These are phyloP conservation scores for Sebastes ruberrimus DNA, from an alignment of 2,797 vertebrate genomes.

Conservation along the genomic window DNA sequence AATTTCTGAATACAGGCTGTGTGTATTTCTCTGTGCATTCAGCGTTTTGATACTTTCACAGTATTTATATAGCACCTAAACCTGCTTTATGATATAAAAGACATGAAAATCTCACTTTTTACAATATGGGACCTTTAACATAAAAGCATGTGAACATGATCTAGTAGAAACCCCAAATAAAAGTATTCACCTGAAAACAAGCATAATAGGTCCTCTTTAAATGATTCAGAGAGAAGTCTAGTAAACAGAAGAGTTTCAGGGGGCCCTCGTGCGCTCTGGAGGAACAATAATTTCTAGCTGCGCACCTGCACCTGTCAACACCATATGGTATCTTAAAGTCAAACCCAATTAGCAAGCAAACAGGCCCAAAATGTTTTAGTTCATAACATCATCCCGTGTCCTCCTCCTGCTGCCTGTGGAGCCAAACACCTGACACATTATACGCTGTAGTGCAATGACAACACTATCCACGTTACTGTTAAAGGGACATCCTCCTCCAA, in stretches of 20 bases:
- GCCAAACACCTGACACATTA: slow-evolving; percentile 36
- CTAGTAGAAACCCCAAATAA: too few species aligned
- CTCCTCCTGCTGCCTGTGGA: not conserved
- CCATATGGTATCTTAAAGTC: not conserved
- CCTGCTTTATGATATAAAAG: too few species aligned
- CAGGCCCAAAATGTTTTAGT: slow-evolving; percentile 9
- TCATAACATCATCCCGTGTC: not conserved
- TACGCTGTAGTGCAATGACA: slow-evolving; percentile 34
- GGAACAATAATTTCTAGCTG: not conserved
- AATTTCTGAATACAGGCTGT: too few species aligned
- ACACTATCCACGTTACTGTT: slow-evolving; percentile 53
- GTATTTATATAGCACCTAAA: too few species aligned
- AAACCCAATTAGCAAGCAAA: not conserved
- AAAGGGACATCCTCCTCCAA: slow-evolving; percentile 37
- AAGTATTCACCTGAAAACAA: too few species aligned
- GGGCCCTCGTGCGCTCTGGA: not conserved
- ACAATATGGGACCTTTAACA: too few species aligned
- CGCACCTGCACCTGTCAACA: slow-evolving; percentile 46
- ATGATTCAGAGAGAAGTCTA: too few species aligned
- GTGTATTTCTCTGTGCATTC: too few species aligned
- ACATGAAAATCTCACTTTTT: too few species aligned
- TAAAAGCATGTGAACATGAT: too few species aligned
- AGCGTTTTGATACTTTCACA: too few species aligned
- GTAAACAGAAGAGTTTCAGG: not conserved
- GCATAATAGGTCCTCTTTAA: too few species aligned